phyloP scores from a whole-genome alignment of 1,140 invertebrate species.

The Cardiocondyla obscurior region DNA sequence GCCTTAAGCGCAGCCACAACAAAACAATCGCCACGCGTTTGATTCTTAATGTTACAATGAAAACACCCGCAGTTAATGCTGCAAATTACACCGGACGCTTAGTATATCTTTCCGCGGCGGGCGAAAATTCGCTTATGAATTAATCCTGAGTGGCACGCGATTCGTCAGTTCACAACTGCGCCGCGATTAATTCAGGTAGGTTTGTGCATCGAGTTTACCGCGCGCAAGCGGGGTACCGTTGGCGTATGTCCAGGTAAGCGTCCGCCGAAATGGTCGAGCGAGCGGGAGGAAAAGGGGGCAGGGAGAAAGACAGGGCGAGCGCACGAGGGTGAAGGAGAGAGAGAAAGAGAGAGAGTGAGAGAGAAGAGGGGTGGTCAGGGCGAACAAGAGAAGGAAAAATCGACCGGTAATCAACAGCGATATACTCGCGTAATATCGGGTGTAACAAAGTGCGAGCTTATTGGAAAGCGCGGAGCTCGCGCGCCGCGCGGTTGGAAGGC shows the following conservation, averaged over 20 bases:
- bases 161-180: constrained; percentile 44
- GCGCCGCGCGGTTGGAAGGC: constrained; percentile 70
- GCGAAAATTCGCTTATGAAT: constrained; percentile 64
- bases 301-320: constrained; percentile 1
- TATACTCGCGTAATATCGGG: constrained; percentile 66
- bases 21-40: neutral
- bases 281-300: constrained; percentile 47
- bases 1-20: neutral
- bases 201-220: constrained; percentile 68
- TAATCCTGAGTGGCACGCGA: constrained; percentile 47
- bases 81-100: constrained; percentile 46
- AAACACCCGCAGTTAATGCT: constrained; percentile 25
- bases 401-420: constrained; percentile 60
- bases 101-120: constrained; percentile 43
- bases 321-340: constrained; percentile 53
- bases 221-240: constrained; percentile 35
- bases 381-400: constrained; percentile 56
- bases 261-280: constrained; percentile 41
- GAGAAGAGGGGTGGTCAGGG: neutral
- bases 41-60: constrained; percentile 30
- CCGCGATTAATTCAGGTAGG: constrained; percentile 67
- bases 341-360: constrained; percentile 2
- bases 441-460: constrained; percentile 70
- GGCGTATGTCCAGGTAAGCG: constrained; percentile 55
- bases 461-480: constrained; percentile 69